Base-by-base conservation (phyloP, 2,888 invertebrate genomes). In the Mimumesa dahlbomi region DNA sequence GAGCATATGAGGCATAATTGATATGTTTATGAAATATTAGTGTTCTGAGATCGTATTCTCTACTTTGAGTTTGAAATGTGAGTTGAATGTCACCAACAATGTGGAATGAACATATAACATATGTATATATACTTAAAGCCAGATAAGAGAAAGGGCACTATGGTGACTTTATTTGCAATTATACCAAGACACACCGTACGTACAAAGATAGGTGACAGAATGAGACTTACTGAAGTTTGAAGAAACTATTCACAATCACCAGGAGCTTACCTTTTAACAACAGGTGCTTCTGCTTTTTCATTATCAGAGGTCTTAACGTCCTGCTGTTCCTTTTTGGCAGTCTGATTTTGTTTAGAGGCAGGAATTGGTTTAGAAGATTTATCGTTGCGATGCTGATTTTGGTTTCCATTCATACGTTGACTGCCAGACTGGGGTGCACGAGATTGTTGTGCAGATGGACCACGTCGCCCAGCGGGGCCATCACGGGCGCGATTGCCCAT, bases 401-500 rank as follows among this genome's bases (percentile, higher is more conserved):
- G 89, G 87, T 87, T 89, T 87, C 89, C 89, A 83, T 88, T 88
- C 85, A 86, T 87, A 87, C 88, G 89, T 85, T 89, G 89, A 84
- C 85, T 88, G 87, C 87, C 89, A 83, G 88, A 88, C 85, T 86
- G 87, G 85, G 84, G 80, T 81, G 85, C 83, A 87, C 88, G 88
- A 85, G 85, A 86, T 86, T 87, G 87, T 86, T 87, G 88, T 82
- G 85, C 85, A 78, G 86, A 84, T 84, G 85, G 89, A 87, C 87
- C 88, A 84, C 89, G 89, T 84, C 89, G 88, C 81, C 88, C 89
- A 86, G 84, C 87, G 82, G 85, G 84, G 85, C 87, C 88, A 83
- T 89, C 89, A 82, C 89, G 89, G 87, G 89, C 88, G 80, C 89
- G 88, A 87, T 89, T 88, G 84, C 89, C 89, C 88, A 89, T 89